These are phyloP conservation scores for Seriola quinqueradiata DNA, from an alignment of 2,113 vertebrate species.

Conservation along the genomic window DNA sequence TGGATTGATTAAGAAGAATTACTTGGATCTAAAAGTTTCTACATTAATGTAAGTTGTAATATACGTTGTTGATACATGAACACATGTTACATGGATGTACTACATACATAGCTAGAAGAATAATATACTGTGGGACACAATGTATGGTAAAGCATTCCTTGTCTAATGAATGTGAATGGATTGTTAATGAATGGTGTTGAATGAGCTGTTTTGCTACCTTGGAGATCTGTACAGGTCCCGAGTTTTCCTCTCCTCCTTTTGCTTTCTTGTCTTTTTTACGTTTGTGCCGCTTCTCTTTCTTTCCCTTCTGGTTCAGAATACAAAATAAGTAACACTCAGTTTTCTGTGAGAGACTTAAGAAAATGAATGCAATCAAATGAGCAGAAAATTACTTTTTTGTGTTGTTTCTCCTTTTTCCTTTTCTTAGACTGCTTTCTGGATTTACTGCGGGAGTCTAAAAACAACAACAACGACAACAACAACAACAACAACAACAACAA, in stretches of 20 bases:
- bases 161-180: neutral
- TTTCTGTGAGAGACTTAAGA: neutral
- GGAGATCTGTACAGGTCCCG: slow-evolving; percentile 91
- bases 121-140: neutral
- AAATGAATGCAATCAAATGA: neutral
- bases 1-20: neutral
- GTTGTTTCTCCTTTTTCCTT: slow-evolving; percentile 89
- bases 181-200: slow-evolving; percentile 57
- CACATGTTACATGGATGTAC: neutral
- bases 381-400: slow-evolving; percentile 86
- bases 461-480: slow-evolving; percentile 13
- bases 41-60: neutral
- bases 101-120: neutral
- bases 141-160: neutral
- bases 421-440: slow-evolving; percentile 89
- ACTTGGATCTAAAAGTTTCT: neutral
- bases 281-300: slow-evolving; percentile 90
- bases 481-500: slow-evolving; percentile 7
- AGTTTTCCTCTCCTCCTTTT: slow-evolving; percentile 83
- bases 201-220: slow-evolving; percentile 80
- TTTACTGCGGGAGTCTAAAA: slow-evolving; percentile 84
- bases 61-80: neutral
- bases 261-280: slow-evolving; percentile 91
- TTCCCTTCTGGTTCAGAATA: slow-evolving; percentile 84
- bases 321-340: neutral